Evolutionary conservation across 2,888 invertebrate genomes (phyloP).

Genomic region (Nomada ruficornis): DNA sequence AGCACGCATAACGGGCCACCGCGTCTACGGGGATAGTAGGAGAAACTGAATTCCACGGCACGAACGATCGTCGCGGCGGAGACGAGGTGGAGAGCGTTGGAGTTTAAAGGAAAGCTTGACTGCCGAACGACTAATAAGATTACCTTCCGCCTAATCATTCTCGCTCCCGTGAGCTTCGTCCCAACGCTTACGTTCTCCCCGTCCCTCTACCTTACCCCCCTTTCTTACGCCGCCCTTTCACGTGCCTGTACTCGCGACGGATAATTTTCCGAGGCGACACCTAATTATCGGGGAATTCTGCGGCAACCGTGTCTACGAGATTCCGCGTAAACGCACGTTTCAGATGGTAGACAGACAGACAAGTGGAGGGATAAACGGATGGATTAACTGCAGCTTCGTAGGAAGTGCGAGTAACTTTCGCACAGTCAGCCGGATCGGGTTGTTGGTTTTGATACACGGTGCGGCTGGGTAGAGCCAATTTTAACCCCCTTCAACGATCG

Average conservation of each 20-base stretch:
- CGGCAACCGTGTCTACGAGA: conserved; percentile 37
- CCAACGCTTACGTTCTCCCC: conserved; percentile 23
- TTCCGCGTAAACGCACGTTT: conserved; percentile 16
- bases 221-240: background rate
- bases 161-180: conserved; percentile 51
- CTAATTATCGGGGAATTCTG: conserved; percentile 80
- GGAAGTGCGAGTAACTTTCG: conserved; percentile 27
- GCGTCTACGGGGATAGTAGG: conserved; percentile 51
- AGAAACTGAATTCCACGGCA: background rate
- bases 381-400: conserved; percentile 33
- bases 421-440: conserved; percentile 16
- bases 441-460: background rate
- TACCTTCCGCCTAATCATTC: conserved; percentile 69
- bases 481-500: no score
- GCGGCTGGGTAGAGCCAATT: no score
- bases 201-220: background rate
- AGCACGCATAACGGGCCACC: conserved; percentile 35
- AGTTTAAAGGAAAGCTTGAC: conserved; percentile 70
- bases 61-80: conserved; percentile 21
- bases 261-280: conserved; percentile 78
- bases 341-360: conserved; percentile 18
- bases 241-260: conserved; percentile 44
- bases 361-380: conserved; percentile 32
- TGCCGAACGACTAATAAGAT: conserved; percentile 75
- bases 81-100: conserved; percentile 24